Base-by-base conservation (phyloP, 1,140 invertebrate genomes). In the Coptotermes formosanus region DNA sequence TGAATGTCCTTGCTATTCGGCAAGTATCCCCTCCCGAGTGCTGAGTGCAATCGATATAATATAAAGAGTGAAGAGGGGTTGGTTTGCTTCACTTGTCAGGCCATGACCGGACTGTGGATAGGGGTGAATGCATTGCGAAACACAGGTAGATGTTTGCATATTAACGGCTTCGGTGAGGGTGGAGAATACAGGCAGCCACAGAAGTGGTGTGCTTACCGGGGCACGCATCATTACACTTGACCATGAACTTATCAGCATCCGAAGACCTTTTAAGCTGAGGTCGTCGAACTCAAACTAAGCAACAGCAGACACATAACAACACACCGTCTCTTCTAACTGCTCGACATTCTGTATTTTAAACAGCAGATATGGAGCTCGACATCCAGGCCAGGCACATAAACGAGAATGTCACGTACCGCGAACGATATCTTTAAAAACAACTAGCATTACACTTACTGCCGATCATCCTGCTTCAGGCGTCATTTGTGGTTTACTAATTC, bases 1-100 rank as follows among this genome's bases (percentile, higher is more conserved):
- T 75, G 64, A 75, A 75, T 30, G 64, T 6, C 64, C 64, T 75
- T 7, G 25, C 64, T 75, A 25, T 75, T 8, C n/a, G 2, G 25
- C 14, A 75, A 75, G 64, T 75, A n/a, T 16, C 16, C 64, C 64
- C 64, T 75, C 64, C 8, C 6, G 7, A 75, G 25, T 30, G n/a
- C 64, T 75, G 64, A 11, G 6, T 75, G 64, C 64, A 75, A 75
- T 75, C 64, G 25, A 75, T 75, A 75, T 75, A 14, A 75, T 30
- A 75, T 75, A 75, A 75, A 75, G 64, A 75, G 64, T 75, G 25
- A 75, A 75, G 64, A 30, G 64, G 64, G 64, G 64, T 1, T 75
- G 64, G 64, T 75, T 75, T 75, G 64, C 64, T 75, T 75, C n/a
- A 75, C 64, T 75, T 75, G 25, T 75, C 64, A 25, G 64, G 25